Percentiles rank a stretch among this genome's conserved stretches.
phyloP scores from a whole-genome alignment of 2,113 vertebrate species.

The Paratilapia polleni region DNA sequence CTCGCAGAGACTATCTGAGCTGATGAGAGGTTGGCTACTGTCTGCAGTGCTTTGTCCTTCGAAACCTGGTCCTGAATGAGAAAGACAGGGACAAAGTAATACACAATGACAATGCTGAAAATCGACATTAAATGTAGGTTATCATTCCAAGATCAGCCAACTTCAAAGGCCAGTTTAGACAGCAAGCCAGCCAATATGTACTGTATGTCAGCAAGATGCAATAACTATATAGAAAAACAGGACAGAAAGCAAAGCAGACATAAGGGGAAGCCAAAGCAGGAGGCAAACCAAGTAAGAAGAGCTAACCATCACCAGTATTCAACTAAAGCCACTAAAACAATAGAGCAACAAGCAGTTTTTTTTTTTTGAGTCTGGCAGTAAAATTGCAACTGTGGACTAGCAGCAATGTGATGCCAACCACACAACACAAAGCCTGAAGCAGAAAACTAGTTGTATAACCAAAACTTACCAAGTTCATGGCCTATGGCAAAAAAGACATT shows the following conservation, averaged over 20 bases:
- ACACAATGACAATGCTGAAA: not conserved
- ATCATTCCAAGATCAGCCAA: conserved; percentile 30
- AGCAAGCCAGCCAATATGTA: conserved; percentile 63
- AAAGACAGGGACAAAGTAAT: conserved; percentile 13
- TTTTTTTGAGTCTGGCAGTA: conserved; percentile 49
- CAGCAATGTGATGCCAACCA: conserved; percentile 68
- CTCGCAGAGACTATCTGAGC: conserved; percentile 95
- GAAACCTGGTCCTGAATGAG: conserved; percentile 90
- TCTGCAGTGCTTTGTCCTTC: conserved; percentile 97
- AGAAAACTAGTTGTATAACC: conserved; percentile 59
- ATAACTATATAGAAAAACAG: conserved; percentile 52
- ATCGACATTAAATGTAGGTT: not conserved
- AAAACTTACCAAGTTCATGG: conserved; percentile 98
- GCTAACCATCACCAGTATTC: conserved; percentile 62
- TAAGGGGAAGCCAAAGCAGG: conserved; percentile 59
- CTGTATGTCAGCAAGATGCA: conserved; percentile 53
- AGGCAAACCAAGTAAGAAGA: conserved; percentile 51
- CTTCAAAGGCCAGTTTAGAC: conserved; percentile 39
- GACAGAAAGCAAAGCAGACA: conserved; percentile 62
- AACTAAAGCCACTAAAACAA: conserved; percentile 61
- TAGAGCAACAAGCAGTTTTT: conserved; percentile 42
- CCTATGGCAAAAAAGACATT: conserved; percentile 85
- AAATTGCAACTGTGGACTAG: conserved; percentile 53
- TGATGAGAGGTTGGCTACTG: conserved; percentile 95
- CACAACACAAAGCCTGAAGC: conserved; percentile 74